Conservation (phyloP, 2,113 vertebrate genomes). For the Periophthalmodon schlosseri region DNA sequence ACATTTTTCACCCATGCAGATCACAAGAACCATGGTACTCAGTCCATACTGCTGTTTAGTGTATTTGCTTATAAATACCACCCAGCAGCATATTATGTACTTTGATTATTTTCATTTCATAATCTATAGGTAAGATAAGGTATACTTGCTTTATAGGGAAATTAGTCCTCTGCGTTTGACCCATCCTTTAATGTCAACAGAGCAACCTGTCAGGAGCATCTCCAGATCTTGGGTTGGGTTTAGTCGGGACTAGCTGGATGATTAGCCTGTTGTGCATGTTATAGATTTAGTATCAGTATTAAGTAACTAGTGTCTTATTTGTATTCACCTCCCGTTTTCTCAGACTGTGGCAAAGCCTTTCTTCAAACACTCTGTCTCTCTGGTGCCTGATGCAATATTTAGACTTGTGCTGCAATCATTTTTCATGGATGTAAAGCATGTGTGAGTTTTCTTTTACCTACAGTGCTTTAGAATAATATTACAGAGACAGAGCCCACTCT, state of each 20-base stretch:
- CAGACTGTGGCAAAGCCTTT: slow-evolving; percentile 14
- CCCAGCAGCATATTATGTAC: not conserved
- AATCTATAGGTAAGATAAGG: no score
- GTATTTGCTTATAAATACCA: not conserved
- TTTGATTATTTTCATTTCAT: not conserved
- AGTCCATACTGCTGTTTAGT: not conserved
- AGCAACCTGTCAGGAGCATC: not conserved
- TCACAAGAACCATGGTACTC: not conserved
- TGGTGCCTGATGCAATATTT: slow-evolving; percentile 59
- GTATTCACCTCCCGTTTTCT: slow-evolving; percentile 23
- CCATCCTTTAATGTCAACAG: not conserved
- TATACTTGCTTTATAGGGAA: not conserved
- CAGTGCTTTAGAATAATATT: slow-evolving; percentile 36
- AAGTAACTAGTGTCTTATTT: slow-evolving; percentile 14
- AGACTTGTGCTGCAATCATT: slow-evolving; percentile 38
- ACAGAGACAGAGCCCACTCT: slow-evolving; percentile 5
- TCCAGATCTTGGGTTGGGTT: not conserved
- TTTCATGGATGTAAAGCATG: slow-evolving; percentile 19
- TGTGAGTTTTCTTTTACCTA: slow-evolving; percentile 23
- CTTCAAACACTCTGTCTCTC: slow-evolving; percentile 51
- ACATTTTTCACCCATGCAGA: not conserved
- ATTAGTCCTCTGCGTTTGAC: not conserved
- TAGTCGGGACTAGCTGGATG: not conserved
- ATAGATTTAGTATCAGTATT: slow-evolving; percentile 10
- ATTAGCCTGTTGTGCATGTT: not conserved